phyloP scores from a whole-genome alignment of 2,113 vertebrate genomes.

The Lanius ludovicianus region DNA sequence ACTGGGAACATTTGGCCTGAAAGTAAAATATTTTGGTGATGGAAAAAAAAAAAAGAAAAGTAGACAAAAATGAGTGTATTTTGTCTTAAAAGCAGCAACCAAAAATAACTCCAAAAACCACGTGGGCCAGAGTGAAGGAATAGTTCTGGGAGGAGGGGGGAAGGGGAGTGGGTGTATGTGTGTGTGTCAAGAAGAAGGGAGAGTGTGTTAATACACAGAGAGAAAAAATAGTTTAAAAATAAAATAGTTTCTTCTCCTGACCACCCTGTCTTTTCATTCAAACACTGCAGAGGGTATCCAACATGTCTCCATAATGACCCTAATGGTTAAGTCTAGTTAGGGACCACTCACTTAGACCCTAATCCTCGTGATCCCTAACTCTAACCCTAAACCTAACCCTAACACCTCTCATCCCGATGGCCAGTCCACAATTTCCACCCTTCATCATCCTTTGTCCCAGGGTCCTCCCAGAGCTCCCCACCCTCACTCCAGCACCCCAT shows the following conservation, averaged over 20 bases:
- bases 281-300: rapidly evolving
- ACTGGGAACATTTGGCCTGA: slow-evolving; percentile 9
- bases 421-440: background rate
- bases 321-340: background rate
- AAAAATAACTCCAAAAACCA: slow-evolving; percentile 25
- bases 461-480: background rate
- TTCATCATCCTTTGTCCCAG: background rate
- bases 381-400: background rate
- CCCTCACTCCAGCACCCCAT: background rate
- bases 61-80: background rate
- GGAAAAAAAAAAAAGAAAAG: background rate
- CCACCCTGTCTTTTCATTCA: background rate
- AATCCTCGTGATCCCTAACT: background rate
- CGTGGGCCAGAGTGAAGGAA: background rate
- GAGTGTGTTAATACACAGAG: background rate
- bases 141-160: background rate
- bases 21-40: slow-evolving; percentile 41
- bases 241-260: background rate
- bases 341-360: background rate
- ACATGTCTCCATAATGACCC: rapidly evolving
- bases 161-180: background rate
- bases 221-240: background rate
- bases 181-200: background rate
- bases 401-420: background rate
- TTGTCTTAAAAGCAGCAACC: background rate